Evolutionary conservation across 2,797 vertebrate species (phyloP).

Genomic region (Hydrolagus colliei): DNA sequence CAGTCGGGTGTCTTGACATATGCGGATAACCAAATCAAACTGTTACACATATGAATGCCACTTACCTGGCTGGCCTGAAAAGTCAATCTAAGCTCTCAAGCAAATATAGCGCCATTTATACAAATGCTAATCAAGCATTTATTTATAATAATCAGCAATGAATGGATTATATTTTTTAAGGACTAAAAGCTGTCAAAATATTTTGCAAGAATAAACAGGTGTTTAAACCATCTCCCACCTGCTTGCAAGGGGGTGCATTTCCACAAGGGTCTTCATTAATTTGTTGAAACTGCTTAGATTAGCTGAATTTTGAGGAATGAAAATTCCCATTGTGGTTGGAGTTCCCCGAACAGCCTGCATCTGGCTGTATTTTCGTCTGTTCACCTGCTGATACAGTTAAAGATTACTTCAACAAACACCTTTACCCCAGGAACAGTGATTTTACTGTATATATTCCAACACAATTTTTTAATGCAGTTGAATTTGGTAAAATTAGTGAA

Average conservation of each 20-base stretch:
- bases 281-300: conserved; percentile 55
- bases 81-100: too few relatives aligned
- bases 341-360: conserved; percentile 36
- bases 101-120: too few relatives aligned
- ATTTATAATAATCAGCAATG: too few relatives aligned
- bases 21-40: not conserved
- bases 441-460: too few relatives aligned
- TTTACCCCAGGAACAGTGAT: too few relatives aligned
- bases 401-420: not conserved
- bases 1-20: not conserved
- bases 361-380: conserved; percentile 41
- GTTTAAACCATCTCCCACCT: conserved; percentile 40
- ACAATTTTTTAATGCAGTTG: too few relatives aligned
- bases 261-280: conserved; percentile 48
- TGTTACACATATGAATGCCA: not conserved
- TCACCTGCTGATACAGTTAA: conserved; percentile 37
- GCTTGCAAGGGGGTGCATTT: conserved; percentile 46
- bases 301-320: conserved; percentile 43
- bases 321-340: conserved; percentile 28
- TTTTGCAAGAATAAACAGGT: not conserved
- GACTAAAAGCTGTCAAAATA: not conserved
- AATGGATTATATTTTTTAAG: not conserved
- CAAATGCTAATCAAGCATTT: too few relatives aligned
- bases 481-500: too few relatives aligned
- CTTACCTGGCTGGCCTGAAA: not conserved